phyloP scores from a whole-genome alignment of 2,113 vertebrate genomes.

The Ellobius talpinus region DNA sequence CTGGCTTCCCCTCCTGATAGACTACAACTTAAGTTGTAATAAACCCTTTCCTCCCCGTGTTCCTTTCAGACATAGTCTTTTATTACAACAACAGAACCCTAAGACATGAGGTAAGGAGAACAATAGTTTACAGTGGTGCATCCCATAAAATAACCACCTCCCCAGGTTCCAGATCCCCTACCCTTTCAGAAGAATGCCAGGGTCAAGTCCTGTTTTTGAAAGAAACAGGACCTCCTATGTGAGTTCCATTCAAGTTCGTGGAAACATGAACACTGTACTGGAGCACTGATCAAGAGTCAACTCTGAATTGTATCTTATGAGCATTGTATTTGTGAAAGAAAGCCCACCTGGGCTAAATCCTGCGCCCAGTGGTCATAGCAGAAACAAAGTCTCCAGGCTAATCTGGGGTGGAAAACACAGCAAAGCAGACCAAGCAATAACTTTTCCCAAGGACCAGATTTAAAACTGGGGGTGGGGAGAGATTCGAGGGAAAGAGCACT shows the following conservation, averaged over 20 bases:
- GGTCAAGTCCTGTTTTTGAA: background rate
- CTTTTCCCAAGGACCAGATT: conserved; percentile 12
- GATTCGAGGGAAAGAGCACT: background rate
- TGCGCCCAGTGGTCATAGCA: background rate
- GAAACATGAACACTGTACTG: background rate
- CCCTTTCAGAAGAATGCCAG: conserved; percentile 39
- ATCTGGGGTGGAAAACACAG: background rate
- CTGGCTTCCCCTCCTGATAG: background rate
- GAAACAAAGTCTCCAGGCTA: conserved; percentile 16
- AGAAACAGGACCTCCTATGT: no score
- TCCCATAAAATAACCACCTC: background rate
- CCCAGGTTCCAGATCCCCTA: background rate
- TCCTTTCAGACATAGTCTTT: background rate
- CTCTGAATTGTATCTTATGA: background rate
- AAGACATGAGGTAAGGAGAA: conserved; percentile 11
- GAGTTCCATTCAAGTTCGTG: background rate
- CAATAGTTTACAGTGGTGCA: background rate
- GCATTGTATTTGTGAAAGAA: conserved; percentile 23
- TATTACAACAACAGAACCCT: background rate
- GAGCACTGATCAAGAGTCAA: background rate
- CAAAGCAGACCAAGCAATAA: background rate
- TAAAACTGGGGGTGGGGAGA: background rate
- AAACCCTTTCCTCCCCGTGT: background rate
- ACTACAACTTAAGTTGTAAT: background rate
- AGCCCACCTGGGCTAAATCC: background rate